Evolutionary conservation across 1,140 invertebrate species (phyloP).

Genomic region (Brachionus manjavacas): DNA sequence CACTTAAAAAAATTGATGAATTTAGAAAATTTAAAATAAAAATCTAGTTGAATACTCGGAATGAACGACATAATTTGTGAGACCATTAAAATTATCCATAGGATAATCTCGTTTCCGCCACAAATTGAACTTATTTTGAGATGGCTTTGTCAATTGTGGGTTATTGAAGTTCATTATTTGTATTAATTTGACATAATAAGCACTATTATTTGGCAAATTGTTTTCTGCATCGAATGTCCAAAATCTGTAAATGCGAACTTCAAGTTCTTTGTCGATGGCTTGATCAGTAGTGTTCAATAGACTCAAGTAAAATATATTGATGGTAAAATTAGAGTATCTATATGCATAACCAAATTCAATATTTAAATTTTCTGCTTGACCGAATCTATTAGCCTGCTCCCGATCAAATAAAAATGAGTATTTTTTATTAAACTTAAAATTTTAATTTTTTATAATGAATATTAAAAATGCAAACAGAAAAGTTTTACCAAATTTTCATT

Average conservation of each 20-base stretch:
- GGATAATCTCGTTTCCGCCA: slow-evolving; percentile 16
- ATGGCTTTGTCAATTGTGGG: background rate
- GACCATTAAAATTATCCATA: background rate
- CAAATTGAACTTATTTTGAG: background rate
- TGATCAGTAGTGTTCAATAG: background rate
- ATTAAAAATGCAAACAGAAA: background rate
- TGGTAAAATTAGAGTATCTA: slow-evolving; percentile 27
- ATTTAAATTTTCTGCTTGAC: slow-evolving; percentile 21
- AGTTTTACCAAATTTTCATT: slow-evolving; percentile 16
- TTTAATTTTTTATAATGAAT: background rate
- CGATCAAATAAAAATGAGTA: slow-evolving; percentile 3
- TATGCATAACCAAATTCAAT: slow-evolving; percentile 34
- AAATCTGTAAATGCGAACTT: slow-evolving; percentile 39
- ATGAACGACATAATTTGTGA: slow-evolving; percentile 14
- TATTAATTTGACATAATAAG: slow-evolving; percentile 4
- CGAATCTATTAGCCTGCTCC: background rate
- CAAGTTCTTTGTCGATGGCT: background rate
- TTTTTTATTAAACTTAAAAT: slow-evolving; percentile 24
- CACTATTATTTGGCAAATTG: slow-evolving; percentile 13
- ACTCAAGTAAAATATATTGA: slow-evolving; percentile 27
- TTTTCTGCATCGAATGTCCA: slow-evolving; percentile 14
- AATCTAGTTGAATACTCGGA: background rate
- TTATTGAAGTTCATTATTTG: slow-evolving; percentile 39
- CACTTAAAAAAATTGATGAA: background rate
- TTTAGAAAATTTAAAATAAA: background rate